Evolutionary conservation across 1,140 invertebrate genomes (phyloP).

Genomic region (Drosophila sulfurigaster): DNA sequence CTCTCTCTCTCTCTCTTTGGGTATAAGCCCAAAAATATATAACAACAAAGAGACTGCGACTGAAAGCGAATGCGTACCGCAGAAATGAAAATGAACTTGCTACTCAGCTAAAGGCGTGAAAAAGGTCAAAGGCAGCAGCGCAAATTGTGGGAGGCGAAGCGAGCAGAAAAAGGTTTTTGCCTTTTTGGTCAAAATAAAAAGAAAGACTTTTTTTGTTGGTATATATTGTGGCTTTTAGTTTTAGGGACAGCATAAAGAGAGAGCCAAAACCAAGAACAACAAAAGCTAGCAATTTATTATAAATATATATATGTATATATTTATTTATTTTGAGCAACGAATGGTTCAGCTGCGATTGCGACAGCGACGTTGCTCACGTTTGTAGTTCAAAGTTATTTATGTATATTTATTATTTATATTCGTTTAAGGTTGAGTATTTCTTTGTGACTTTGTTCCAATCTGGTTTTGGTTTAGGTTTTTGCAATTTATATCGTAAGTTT

Average conservation of each 20-base stretch:
- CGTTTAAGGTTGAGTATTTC: slow-evolving; percentile 8
- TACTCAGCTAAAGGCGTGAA: slow-evolving; percentile 78
- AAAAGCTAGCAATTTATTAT: slow-evolving; percentile 64
- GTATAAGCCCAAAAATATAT: slow-evolving; percentile 19
- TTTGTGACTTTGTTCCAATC: slow-evolving; percentile 15
- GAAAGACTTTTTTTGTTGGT: background rate
- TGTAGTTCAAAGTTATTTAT: slow-evolving; percentile 54
- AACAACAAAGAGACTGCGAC: slow-evolving; percentile 1
- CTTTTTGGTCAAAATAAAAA: slow-evolving; percentile 12
- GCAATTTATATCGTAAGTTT: background rate
- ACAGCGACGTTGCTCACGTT: slow-evolving; percentile 10
- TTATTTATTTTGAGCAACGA: slow-evolving; percentile 14
- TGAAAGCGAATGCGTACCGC: slow-evolving; percentile 15
- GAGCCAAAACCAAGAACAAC: background rate
- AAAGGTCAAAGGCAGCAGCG: slow-evolving; percentile 78
- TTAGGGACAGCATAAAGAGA: slow-evolving; percentile 17
- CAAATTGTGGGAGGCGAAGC: slow-evolving; percentile 19
- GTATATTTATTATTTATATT: slow-evolving; percentile 46
- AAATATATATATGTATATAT: slow-evolving; percentile 56
- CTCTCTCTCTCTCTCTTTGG: background rate
- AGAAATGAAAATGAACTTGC: slow-evolving; percentile 67
- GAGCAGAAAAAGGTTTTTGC: slow-evolving; percentile 1
- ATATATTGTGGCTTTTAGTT: slow-evolving; percentile 34
- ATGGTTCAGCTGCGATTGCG: background rate
- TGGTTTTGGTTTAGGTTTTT: slow-evolving; percentile 3